Percentiles rank a stretch among this genome's conserved stretches.
Conservation (phyloP, 2,113 vertebrate species). For the Limanda limanda region DNA sequence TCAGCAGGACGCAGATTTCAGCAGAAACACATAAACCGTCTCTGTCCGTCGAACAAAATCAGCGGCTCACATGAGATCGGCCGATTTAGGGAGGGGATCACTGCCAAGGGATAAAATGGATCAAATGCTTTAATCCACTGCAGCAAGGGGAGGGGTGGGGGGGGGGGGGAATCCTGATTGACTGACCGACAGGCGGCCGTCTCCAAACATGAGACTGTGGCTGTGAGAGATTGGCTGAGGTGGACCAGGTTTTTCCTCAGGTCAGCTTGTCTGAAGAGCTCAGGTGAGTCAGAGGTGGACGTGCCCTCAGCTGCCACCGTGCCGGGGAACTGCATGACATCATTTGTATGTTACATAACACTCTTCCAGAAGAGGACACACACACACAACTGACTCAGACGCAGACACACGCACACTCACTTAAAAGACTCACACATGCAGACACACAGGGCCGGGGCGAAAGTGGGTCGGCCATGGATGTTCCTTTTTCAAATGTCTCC, state of each 20-base stretch:
- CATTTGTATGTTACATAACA: conserved; percentile 81
- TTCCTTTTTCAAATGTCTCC: conserved; percentile 65
- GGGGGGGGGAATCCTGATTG: conserved; percentile 26
- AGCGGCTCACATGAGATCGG: conserved; percentile 51
- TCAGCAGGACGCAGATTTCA: conserved; percentile 34
- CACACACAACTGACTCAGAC: conserved; percentile 18
- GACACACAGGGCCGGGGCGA: conserved; percentile 45
- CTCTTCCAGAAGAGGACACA: conserved; percentile 49
- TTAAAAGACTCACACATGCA: conserved; percentile 36
- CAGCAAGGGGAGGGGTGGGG: conserved; percentile 7
- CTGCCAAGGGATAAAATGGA: conserved; percentile 68
- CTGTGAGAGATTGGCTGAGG: conserved; percentile 17
- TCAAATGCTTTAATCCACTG: conserved; percentile 71
- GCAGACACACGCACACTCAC: conserved; percentile 37
- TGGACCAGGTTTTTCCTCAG: conserved; percentile 11
- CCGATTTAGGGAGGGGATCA: conserved; percentile 64
- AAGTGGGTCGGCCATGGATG: conserved; percentile 62
- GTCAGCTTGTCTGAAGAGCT: conserved; percentile 60
- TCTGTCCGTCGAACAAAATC: conserved; percentile 34
- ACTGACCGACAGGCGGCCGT: conserved; percentile 46
- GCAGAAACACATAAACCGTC: conserved; percentile 8
- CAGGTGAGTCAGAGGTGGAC: conserved; percentile 72
- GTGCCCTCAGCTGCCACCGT: conserved; percentile 67
- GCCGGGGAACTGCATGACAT: conserved; percentile 76
- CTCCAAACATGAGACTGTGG: conserved; percentile 17